phyloP scores from a whole-genome alignment of 1,140 invertebrate species.

The Meloidogyne hapla region DNA sequence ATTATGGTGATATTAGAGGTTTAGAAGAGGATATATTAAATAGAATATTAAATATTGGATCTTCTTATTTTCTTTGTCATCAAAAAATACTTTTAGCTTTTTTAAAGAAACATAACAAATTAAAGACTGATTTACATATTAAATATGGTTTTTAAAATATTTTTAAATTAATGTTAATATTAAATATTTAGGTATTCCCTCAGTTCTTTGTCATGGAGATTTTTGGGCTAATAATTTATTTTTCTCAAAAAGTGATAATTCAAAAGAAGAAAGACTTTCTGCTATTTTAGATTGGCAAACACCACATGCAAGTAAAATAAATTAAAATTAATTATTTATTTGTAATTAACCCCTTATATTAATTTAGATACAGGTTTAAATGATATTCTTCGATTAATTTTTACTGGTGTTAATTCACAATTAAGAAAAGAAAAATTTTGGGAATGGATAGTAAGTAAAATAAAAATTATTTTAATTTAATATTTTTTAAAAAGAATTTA shows the following conservation, averaged over 20 bases:
- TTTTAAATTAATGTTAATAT: not conserved
- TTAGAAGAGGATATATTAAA: slow-evolving; percentile 24
- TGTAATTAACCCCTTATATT: too few species aligned
- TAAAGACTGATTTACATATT: slow-evolving; percentile 25
- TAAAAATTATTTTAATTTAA: slow-evolving; percentile 4
- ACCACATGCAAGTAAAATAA: slow-evolving; percentile 14
- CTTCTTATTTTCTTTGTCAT: slow-evolving; percentile 25
- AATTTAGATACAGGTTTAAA: slow-evolving; percentile 18
- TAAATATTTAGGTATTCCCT: slow-evolving; percentile 27
- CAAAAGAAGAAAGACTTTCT: slow-evolving; percentile 17
- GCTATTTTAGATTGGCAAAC: slow-evolving; percentile 38
- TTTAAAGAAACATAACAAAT: slow-evolving; percentile 19
- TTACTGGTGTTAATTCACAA: slow-evolving; percentile 21
- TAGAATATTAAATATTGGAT: slow-evolving; percentile 25
- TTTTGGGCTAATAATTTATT: slow-evolving; percentile 37
- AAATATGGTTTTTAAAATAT: slow-evolving; percentile 10
- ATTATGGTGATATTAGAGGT: slow-evolving; percentile 17
- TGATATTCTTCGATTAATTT: slow-evolving; percentile 25
- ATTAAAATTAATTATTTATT: not conserved
- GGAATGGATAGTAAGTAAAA: slow-evolving; percentile 14
- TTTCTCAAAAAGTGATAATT: too few species aligned
- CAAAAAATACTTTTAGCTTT: slow-evolving; percentile 24
- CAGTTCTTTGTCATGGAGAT: slow-evolving; percentile 32
- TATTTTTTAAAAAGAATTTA: not conserved
- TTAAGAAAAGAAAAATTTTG: slow-evolving; percentile 16